Base-by-base conservation (phyloP, 2,113 vertebrate species). In the Myotis lucifugus region DNA sequence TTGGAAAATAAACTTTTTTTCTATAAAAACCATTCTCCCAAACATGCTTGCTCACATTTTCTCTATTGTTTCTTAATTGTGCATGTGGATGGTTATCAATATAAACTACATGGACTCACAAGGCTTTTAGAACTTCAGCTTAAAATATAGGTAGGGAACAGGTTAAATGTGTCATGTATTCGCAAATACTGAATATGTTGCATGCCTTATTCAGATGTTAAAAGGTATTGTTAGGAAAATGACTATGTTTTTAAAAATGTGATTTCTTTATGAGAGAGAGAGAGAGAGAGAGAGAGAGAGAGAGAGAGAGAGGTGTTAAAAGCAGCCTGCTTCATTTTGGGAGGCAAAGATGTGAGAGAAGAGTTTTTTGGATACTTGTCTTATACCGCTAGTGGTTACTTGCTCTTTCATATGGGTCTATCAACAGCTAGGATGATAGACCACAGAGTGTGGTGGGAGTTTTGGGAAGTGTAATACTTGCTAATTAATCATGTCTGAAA, bases 401-500 rank as follows among this genome's bases (percentile, higher is more conserved):
- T 94, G 95, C 84, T 98, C 82, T 93, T 97, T 96, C 93, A 69
- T 97, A 78, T 92, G 97, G 66, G 88, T 94, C 83, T 92, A 72
- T 96, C 97, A 97, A 90, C 96, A 97, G 94, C 96, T 95, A 97
- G 96, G 96, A 94, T 97, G 96, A 91, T 32, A 67, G 78, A 89
- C 48, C 78, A 69, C 48, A 94, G 96, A 98, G 93, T 90, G 90
- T 97, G 95, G 97, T 98, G 95, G 93, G 97, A 98, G 97, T 98
- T 98, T 97, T 96, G 97, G 97, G 97, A 97, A 97, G 97, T 98
- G 97, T 97, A 98, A 97, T 97, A 95, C 97, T 98, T 98, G 95
- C 91, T 98, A 98, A 98, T 98, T 98, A 98, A 98, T 98, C 93
- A 97, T 97, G 95, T 98, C 97, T 97, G 96, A 97, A 98, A 98